Base-by-base conservation (phyloP, 2,113 vertebrate genomes). In the Bolborhynchus lineola region DNA sequence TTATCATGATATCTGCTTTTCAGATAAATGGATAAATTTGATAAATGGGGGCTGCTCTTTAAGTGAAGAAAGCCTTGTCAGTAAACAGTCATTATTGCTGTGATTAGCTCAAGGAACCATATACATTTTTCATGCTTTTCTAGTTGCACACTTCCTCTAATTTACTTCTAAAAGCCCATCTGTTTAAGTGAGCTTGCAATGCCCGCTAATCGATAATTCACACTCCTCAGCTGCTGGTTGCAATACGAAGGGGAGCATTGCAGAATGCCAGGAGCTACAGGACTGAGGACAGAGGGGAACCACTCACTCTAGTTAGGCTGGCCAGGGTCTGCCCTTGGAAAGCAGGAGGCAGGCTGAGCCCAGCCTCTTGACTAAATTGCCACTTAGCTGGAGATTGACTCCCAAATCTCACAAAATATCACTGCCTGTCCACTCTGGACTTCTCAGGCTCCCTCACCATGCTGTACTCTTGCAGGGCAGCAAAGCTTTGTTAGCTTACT, bases 1-100 rank as follows among this genome's bases (percentile, higher is more conserved):
- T 97, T 96, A 57, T 88, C 4, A 6, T 57, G 93, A 26, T 86
- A 93, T 62, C 90, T 92, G 69, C 90, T 90, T 91, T 95, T 71
- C 90, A 89, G 95, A 95, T 86, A 95, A 97, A 91, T 60, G 81
- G 94, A 71, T 90, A 94, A 95, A 93, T 85, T 79, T 91, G 82
- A 92, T 92, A 93, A 94, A 97, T 91, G 86, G 46, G 33, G 69
- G 70, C 21, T 79, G 87, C 88, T 96, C 49, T 72, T 49, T 39
- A 35, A 1, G 6, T 68, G 88, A 44, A 94, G 92, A 93, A 88
- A 92, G 15, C 81, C 75, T 92, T 95, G 91, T 94, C 94, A 88
- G 93, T 95, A 86, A 96, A 94, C 75, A 82, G 79, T 79, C 86
- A 41, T 96, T 96, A 96, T 94, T 92, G 91, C 91, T 13, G 71